phyloP scores from a whole-genome alignment of 2,113 vertebrate species.

The Zosterops hypoxanthus region DNA sequence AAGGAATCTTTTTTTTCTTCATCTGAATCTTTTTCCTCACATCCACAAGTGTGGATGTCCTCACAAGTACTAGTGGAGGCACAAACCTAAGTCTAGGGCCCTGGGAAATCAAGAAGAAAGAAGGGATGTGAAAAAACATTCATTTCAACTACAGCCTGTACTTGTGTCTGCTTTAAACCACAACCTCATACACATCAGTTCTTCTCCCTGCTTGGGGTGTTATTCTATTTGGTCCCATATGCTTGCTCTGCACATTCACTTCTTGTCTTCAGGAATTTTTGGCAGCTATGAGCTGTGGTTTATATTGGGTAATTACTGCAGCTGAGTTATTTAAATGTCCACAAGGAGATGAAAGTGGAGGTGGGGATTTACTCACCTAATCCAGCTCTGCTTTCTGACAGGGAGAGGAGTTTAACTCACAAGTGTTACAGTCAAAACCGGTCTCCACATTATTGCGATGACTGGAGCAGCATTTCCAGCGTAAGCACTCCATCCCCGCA shows the following conservation, averaged over 20 bases:
- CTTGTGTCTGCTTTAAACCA: not conserved
- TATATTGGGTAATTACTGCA: not conserved
- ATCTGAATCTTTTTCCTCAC: not conserved
- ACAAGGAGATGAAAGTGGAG: constrained; percentile 21
- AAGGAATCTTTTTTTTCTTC: not conserved
- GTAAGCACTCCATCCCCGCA: not conserved
- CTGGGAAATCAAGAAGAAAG: not conserved
- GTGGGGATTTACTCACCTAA: constrained; percentile 4
- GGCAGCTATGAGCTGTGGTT: constrained; percentile 20
- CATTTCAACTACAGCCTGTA: not conserved
- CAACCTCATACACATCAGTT: not conserved
- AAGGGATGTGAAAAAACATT: not conserved
- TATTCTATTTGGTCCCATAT: not conserved
- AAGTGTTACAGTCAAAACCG: not conserved
- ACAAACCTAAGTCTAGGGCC: not conserved
- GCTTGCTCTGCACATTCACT: constrained; percentile 26
- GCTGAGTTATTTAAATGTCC: constrained; percentile 21
- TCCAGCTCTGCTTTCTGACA: not conserved
- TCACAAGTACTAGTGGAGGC: not conserved
- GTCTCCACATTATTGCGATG: not conserved
- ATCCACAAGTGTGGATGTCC: not conserved
- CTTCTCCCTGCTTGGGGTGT: not conserved
- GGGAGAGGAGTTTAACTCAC: not conserved
- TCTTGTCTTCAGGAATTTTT: constrained; percentile 32
- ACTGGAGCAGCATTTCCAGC: not conserved